Conservation (phyloP, 2,113 vertebrate species). For the Boulengeromyrus knoepffleri region DNA sequence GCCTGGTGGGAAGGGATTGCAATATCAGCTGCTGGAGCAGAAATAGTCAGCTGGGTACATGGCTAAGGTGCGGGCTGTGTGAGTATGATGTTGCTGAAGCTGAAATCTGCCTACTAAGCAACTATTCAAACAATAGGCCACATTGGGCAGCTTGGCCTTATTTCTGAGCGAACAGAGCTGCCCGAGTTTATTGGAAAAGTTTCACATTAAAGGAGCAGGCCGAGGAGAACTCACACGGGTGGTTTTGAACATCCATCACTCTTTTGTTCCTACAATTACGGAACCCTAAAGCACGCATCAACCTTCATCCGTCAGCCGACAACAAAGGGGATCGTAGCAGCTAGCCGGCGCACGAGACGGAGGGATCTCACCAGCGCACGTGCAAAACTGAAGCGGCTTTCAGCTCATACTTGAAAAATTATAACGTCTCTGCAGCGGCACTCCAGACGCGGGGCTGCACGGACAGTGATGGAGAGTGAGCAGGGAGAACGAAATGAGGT, state of each 20-base stretch:
- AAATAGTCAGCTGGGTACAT: background rate
- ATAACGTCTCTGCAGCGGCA: background rate
- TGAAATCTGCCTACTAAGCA: background rate
- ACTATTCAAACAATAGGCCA: background rate
- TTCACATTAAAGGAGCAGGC: background rate
- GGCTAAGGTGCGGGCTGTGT: background rate
- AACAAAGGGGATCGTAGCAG: background rate
- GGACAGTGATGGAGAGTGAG: conserved; percentile 18
- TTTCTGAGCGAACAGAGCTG: background rate
- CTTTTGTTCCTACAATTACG: conserved; percentile 8
- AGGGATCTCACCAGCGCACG: background rate
- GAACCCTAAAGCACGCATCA: background rate
- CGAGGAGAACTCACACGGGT: background rate
- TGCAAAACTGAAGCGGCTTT: background rate
- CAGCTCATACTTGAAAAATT: background rate
- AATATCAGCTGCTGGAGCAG: background rate
- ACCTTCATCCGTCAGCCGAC: background rate
- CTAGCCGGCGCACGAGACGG: background rate
- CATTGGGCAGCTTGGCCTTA: background rate
- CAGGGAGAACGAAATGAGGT: conserved; percentile 6
- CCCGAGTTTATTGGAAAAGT: background rate
- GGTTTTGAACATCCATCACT: background rate
- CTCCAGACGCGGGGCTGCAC: conserved; percentile 9
- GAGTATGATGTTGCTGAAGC: background rate
- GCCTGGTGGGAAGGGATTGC: background rate